Conservation (phyloP, 2,888 invertebrate species). For the Eristalinus aeneus region DNA sequence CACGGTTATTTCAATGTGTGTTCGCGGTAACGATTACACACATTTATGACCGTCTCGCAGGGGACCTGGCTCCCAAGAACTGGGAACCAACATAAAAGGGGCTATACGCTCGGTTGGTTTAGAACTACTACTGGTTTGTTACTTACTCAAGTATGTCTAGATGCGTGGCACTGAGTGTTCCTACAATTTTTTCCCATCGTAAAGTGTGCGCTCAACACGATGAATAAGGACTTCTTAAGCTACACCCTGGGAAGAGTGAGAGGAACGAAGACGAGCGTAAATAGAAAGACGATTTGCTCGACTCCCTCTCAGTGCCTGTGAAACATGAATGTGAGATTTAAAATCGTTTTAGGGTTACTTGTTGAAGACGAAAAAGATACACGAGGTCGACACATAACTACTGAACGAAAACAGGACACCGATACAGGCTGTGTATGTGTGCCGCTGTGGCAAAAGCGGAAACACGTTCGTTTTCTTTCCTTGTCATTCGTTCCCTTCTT, state of each 20-base stretch:
- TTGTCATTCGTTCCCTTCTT: not conserved
- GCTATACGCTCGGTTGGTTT: constrained; percentile 40
- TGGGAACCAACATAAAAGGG: constrained; percentile 45
- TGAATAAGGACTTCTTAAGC: not conserved
- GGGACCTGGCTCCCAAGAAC: constrained; percentile 14
- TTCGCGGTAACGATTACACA: constrained; percentile 50
- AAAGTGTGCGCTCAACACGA: not conserved
- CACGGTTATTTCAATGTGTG: constrained; percentile 42
- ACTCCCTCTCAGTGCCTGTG: constrained; percentile 28
- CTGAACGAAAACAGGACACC: constrained; percentile 4
- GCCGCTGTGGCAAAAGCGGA: constrained; percentile 51
- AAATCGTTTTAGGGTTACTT: constrained; percentile 37
- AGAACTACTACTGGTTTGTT: constrained; percentile 35
- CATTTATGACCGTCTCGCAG: constrained; percentile 37
- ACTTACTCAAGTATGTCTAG: constrained; percentile 46
- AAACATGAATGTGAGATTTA: constrained; percentile 36
- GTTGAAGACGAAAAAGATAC: constrained; percentile 19
- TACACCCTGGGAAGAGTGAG: not conserved
- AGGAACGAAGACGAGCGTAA: not conserved
- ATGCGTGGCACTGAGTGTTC: not conserved
- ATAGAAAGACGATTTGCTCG: not conserved
- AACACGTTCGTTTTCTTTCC: constrained; percentile 38
- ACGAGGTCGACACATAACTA: constrained; percentile 32
- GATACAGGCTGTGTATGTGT: constrained; percentile 3
- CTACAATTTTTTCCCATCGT: not conserved